phyloP scores from a whole-genome alignment of 2,888 invertebrate genomes.

The Allolobophora icterica region DNA sequence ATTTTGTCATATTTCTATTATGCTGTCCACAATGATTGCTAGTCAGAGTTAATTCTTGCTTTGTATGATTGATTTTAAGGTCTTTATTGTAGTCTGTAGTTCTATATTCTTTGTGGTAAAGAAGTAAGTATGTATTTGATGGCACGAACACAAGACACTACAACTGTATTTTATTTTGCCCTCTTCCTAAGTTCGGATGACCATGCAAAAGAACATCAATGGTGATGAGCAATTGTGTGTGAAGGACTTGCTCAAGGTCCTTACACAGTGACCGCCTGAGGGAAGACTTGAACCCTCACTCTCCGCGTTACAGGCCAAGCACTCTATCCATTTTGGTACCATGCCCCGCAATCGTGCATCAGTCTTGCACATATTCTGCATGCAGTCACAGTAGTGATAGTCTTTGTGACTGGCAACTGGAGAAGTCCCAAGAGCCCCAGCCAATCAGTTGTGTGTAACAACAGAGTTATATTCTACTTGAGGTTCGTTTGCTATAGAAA shows the following conservation, averaged over 20 bases:
- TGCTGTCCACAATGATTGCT: background rate
- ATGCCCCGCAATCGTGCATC: background rate
- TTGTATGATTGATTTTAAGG: background rate
- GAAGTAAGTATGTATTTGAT: background rate
- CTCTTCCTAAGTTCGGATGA: too few relatives aligned
- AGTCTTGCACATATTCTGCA: background rate
- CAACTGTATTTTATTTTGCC: too few relatives aligned
- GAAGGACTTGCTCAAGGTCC: too few relatives aligned
- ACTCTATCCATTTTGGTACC: too few relatives aligned
- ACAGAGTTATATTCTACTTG: background rate
- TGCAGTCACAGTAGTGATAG: background rate
- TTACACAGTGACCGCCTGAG: too few relatives aligned
- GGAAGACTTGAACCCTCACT: too few relatives aligned
- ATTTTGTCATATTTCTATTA: background rate
- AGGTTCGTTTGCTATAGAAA: background rate
- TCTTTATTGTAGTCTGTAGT: background rate
- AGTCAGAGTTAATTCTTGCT: background rate
- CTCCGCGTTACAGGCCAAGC: too few relatives aligned
- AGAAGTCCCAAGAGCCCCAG: too few relatives aligned
- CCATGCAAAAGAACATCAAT: too few relatives aligned
- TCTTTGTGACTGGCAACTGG: background rate
- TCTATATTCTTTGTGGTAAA: background rate
- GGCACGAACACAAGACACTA: too few relatives aligned
- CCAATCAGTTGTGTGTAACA: background rate
- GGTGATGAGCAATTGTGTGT: too few relatives aligned